Evolutionary conservation across 2,888 invertebrate species (phyloP).

Genomic region (Meganola albula): DNA sequence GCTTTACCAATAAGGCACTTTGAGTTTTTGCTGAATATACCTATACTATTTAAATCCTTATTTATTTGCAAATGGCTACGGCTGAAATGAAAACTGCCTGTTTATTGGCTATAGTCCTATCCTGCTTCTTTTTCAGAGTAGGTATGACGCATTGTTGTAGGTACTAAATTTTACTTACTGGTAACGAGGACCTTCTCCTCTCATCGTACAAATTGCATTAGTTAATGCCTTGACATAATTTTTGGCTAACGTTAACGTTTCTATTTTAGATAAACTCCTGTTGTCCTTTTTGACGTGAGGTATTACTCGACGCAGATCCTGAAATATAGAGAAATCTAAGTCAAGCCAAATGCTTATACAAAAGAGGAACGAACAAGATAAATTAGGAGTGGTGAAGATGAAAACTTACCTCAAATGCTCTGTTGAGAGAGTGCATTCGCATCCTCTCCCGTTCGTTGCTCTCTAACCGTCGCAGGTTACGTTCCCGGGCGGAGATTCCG

Average conservation of each 20-base stretch:
- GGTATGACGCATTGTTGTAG: too few species aligned
- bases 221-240: constrained; percentile 94
- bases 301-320: constrained; percentile 90
- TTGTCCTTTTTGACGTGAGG: constrained; percentile 91
- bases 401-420: constrained; percentile 88
- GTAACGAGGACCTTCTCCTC: constrained; percentile 78
- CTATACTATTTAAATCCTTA: too few species aligned
- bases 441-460: constrained; percentile 94
- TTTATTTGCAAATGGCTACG: too few species aligned
- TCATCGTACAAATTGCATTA: constrained; percentile 89
- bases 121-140: too few species aligned
- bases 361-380: neutral
- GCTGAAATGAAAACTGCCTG: too few species aligned
- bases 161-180: too few species aligned
- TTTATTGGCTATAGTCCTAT: too few species aligned
- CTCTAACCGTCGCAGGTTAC: constrained; percentile 90
- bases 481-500: constrained; percentile 88
- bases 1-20: too few species aligned
- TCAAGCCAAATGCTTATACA: constrained; percentile 15
- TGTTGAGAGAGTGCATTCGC: constrained; percentile 95
- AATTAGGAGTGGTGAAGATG: neutral
- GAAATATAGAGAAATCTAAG: constrained; percentile 33
- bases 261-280: constrained; percentile 90
- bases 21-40: too few species aligned
- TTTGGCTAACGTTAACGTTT: constrained; percentile 91